These are phyloP conservation scores for Urocyon cinereoargenteus DNA, from an alignment of 2,797 vertebrate species.

Conservation along the genomic window DNA sequence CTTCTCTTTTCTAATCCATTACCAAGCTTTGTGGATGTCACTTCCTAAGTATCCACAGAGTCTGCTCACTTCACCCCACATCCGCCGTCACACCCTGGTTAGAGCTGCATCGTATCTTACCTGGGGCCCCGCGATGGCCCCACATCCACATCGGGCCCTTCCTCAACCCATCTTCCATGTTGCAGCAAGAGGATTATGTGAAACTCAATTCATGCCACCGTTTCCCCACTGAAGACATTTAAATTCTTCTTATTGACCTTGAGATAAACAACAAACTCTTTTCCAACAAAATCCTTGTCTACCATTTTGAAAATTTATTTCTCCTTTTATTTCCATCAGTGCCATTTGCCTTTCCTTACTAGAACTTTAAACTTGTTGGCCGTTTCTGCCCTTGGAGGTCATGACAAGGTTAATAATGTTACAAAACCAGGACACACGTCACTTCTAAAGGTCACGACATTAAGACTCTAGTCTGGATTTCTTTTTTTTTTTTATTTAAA, in stretches of 20 bases:
- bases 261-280: neutral
- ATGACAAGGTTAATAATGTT: neutral
- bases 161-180: neutral
- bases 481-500: no score
- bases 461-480: neutral
- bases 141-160: neutral
- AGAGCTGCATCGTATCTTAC: fast-evolving
- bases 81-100: neutral
- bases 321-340: neutral
- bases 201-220: neutral
- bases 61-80: no score
- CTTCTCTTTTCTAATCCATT: neutral
- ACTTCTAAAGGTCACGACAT: neutral
- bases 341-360: neutral
- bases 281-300: neutral
- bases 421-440: neutral
- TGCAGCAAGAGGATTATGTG: neutral
- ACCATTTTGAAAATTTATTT: neutral
- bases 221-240: neutral
- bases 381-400: neutral
- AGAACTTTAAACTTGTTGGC: neutral
- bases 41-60: neutral
- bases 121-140: neutral
- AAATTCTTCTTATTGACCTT: neutral
- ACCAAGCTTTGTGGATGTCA: no score